Evolutionary conservation across 37 sponge, comb jelly and placozoan species (phyloP).

Genomic region (Haliclona indistincta): DNA sequence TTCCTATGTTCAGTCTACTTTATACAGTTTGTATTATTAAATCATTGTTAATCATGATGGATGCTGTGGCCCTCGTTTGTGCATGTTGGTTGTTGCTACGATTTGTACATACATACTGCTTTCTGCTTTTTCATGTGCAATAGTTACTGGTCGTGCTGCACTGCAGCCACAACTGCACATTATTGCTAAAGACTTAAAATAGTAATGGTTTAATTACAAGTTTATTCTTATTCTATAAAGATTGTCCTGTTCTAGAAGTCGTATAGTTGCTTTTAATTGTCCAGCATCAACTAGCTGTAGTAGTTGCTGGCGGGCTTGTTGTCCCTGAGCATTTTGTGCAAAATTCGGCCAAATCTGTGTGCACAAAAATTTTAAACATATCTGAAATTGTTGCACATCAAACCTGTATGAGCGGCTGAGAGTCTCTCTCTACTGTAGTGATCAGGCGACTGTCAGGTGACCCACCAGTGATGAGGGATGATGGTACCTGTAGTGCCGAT

Average conservation of each 20-base stretch:
- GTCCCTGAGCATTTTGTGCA: not conserved
- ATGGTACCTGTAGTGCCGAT: not conserved
- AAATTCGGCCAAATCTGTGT: conserved; percentile 7
- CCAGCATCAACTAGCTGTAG: conserved; percentile 23
- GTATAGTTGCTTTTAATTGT: conserved; percentile 23
- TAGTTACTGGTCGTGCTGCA: no score
- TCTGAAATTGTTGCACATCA: not conserved
- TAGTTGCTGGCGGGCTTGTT: conserved; percentile 5
- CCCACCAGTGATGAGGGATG: not conserved
- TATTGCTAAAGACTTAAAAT: no score
- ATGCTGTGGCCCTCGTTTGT: not conserved
- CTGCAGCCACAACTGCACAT: no score
- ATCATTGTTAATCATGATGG: not conserved
- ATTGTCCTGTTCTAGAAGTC: conserved; percentile 1
- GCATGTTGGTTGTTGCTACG: not conserved
- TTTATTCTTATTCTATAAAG: conserved; percentile 18
- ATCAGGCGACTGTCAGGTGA: no score
- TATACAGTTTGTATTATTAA: not conserved
- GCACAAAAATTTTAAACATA: not conserved
- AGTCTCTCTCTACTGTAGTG: not conserved
- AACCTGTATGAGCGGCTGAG: not conserved
- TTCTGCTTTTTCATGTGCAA: not conserved
- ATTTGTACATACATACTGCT: not conserved
- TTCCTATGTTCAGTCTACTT: not conserved
- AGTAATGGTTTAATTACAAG: not conserved